Conservation (phyloP, 2,797 vertebrate species). For the Myotis findleyi region DNA sequence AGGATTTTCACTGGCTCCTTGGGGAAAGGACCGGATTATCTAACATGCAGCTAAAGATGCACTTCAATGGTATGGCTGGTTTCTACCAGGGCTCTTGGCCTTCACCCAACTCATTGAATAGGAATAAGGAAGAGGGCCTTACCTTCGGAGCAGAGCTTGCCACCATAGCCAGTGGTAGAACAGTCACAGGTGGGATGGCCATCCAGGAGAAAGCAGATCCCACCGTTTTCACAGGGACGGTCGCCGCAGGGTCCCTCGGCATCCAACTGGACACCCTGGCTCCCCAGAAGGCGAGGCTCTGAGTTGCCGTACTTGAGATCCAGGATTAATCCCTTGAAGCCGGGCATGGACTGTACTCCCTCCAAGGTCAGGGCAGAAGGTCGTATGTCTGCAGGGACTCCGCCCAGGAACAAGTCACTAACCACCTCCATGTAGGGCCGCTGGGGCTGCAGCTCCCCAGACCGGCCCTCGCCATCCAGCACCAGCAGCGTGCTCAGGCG, state of each 20-base stretch:
- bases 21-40: background rate
- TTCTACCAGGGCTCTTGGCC: background rate
- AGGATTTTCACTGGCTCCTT: background rate
- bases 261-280: constrained; percentile 93
- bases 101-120: background rate
- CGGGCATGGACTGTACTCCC: constrained; percentile 90
- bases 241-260: constrained; percentile 95
- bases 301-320: constrained; percentile 96
- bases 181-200: constrained; percentile 97
- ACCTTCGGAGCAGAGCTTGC: constrained; percentile 98
- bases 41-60: background rate
- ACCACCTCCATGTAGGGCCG: constrained; percentile 96
- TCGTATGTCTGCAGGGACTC: constrained; percentile 95
- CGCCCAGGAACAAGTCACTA: constrained; percentile 97
- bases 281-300: constrained; percentile 93
- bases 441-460: constrained; percentile 93
- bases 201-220: constrained; percentile 95
- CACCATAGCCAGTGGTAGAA: constrained; percentile 95
- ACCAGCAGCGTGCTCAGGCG: constrained; percentile 93
- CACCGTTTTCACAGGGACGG: constrained; percentile 97
- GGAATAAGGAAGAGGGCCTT: constrained; percentile 82
- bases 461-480: constrained; percentile 93
- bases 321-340: constrained; percentile 95
- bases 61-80: background rate
- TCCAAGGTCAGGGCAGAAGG: constrained; percentile 93